Base-by-base conservation (phyloP, 2,888 invertebrate genomes). In the Pyrrhosoma nymphula region DNA sequence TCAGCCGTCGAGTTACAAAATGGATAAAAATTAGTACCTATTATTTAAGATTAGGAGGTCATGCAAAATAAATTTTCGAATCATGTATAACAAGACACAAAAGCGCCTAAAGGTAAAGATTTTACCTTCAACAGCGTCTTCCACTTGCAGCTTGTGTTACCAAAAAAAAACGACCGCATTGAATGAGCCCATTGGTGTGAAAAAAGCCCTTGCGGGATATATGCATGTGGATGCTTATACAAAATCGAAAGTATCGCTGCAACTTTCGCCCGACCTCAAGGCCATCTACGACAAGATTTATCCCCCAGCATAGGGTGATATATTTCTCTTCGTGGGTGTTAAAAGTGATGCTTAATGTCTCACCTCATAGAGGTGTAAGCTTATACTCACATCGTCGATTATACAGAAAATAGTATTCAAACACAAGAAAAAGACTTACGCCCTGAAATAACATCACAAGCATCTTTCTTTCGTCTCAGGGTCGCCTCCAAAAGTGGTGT, bases 311-410 rank as follows among this genome's bases (percentile, higher is more conserved):
- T 35, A 82, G 82, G 35, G 30, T 82, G 82, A 82, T 82, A 82
- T 82, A 82, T 82, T 35, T 82, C 35, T 82, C 82, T 82, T 35
- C 82, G 26, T 82, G 82, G 82, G 82, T 82, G 82, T 82, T 82
- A 35, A 82, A 82, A 82, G 35, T 82, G 35, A 30, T 82, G 82
- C 35, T 82, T 35, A 16, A 82, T 18, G 82, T 16, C 18, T 35
- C 30, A 82, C 30, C 35, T 35, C 30, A 14, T 69, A 0, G 26
- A 82, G 82, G 82, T 82, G 82, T 82, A 82, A 82, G 26, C 82
- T 82, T 82, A 82, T 35, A 82, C 82, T 18, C 18, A 6, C 30
- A 30, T 2, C 75, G 35, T 30, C 30, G 30, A 16, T 35, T 30
- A 30, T 82, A 18, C 30, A 82, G 82, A 82, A 82, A 82, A 82